Evolutionary conservation across 2,797 vertebrate genomes (phyloP).

Genomic region (Coracias cyanogaster): DNA sequence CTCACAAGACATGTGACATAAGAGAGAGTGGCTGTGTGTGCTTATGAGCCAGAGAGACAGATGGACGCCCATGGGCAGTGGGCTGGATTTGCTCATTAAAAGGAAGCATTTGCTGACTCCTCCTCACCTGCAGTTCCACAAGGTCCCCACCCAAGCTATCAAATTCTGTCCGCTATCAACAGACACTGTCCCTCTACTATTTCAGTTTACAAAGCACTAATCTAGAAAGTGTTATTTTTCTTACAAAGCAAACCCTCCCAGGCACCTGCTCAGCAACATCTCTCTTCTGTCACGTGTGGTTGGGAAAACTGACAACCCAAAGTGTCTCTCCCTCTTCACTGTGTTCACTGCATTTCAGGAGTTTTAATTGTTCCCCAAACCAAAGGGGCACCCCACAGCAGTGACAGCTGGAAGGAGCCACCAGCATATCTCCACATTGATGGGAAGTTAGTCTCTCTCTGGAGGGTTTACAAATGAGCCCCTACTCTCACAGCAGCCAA

Average conservation of each 20-base stretch:
- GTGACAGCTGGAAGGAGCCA: neutral
- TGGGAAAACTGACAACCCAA: neutral
- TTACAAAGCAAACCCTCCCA: neutral
- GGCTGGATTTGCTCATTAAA: neutral
- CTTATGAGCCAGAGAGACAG: neutral
- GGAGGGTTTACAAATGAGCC: neutral
- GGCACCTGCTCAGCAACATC: neutral
- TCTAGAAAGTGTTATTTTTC: neutral
- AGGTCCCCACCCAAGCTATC: neutral
- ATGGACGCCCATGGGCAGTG: fast-evolving
- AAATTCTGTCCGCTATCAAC: neutral
- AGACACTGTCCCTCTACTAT: neutral
- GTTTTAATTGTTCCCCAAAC: neutral
- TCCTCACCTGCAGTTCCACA: neutral
- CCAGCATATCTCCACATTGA: fast-evolving
- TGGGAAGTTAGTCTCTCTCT: neutral
- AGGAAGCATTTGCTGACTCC: neutral
- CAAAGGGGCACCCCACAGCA: neutral
- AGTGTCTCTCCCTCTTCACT: neutral
- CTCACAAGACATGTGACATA: neutral
- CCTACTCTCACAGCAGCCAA: neutral
- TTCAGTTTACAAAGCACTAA: neutral
- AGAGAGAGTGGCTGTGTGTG: too few relatives aligned
- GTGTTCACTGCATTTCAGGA: neutral
- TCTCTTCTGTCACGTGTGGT: neutral